Conservation (phyloP, 2,113 vertebrate genomes). For the Halichoerus grypus region DNA sequence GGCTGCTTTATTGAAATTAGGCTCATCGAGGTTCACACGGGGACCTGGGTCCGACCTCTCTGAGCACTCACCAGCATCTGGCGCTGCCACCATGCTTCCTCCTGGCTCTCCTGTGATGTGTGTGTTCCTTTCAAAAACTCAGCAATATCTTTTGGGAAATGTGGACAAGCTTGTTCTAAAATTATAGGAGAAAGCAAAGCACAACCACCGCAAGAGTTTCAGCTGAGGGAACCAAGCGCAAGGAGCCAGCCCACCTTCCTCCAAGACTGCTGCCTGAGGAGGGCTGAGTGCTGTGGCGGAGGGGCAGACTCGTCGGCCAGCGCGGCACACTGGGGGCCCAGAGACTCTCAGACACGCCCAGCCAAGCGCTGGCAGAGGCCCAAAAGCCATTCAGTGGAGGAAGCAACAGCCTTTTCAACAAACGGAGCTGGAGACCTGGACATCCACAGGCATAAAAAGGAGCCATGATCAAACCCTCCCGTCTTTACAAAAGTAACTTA, state of each 20-base stretch:
- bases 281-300: accelerated
- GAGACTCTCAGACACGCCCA: not conserved
- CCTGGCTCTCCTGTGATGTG: not conserved
- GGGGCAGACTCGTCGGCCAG: not conserved
- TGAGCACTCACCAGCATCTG: not conserved
- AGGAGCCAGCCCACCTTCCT: not conserved
- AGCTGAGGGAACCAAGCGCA: too few relatives aligned
- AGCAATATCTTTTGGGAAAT: not conserved
- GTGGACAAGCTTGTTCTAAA: not conserved
- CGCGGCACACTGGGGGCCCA: not conserved
- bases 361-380: not conserved
- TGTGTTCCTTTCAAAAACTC: not conserved
- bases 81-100: not conserved
- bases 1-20: not conserved
- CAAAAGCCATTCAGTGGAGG: not conserved
- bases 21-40: not conserved
- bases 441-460: too few relatives aligned
- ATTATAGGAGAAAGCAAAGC: not conserved
- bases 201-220: too few relatives aligned
- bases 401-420: not conserved
- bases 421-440: accelerated
- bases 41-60: not conserved
- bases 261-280: not conserved
- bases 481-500: not conserved
- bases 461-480: not conserved